phyloP scores from a whole-genome alignment of 2,113 vertebrate genomes.

The Anolis sagrei region DNA sequence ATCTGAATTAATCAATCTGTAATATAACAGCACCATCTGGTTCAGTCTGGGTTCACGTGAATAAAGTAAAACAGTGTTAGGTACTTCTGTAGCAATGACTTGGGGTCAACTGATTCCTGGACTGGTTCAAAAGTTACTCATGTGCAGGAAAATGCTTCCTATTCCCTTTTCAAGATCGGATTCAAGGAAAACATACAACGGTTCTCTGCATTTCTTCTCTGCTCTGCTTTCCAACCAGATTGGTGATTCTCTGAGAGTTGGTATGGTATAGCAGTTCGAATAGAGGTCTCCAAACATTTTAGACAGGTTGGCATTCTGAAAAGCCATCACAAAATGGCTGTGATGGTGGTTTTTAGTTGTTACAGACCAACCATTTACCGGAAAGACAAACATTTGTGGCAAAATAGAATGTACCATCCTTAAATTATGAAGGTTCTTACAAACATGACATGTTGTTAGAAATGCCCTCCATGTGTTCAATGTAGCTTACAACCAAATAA shows the following conservation, averaged over 20 bases:
- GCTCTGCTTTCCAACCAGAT: background rate
- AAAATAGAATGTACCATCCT: background rate
- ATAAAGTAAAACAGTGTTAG: background rate
- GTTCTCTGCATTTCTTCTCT: background rate
- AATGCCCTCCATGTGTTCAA: too few species aligned
- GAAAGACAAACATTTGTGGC: background rate
- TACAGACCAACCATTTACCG: background rate
- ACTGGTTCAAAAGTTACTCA: background rate
- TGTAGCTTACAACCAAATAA: too few species aligned
- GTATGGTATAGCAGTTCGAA: background rate
- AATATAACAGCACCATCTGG: slow-evolving; percentile 16
- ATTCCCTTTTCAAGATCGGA: too few species aligned
- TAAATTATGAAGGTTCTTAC: too few species aligned
- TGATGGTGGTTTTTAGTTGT: too few species aligned
- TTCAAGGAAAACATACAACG: background rate
- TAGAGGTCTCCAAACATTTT: background rate
- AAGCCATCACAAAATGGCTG: background rate
- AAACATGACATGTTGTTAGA: too few species aligned
- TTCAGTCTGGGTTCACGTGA: background rate
- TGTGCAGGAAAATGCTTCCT: background rate
- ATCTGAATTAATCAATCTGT: slow-evolving; percentile 21
- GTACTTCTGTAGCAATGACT: background rate
- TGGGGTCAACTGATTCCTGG: background rate
- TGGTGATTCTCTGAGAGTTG: background rate
- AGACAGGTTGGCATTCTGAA: background rate